Percentiles rank a stretch among this genome's conserved stretches.
These are phyloP conservation scores for Arothron firmamentum DNA, from an alignment of 2,113 vertebrate species.

Conservation along the genomic window DNA sequence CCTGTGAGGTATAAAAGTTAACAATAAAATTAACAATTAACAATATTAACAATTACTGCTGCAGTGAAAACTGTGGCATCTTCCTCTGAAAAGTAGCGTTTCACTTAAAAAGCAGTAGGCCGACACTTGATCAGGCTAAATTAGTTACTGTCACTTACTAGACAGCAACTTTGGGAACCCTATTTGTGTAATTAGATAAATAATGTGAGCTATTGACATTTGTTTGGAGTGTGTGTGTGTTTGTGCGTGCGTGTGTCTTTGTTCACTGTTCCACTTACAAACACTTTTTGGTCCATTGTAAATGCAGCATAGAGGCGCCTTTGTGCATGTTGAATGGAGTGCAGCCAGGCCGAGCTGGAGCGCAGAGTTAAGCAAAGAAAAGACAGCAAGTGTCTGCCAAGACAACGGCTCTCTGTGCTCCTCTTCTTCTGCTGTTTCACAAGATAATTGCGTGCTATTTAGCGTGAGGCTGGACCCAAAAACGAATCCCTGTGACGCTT, in stretches of 20 bases:
- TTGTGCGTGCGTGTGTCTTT: constrained; percentile 32
- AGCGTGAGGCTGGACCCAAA: background rate
- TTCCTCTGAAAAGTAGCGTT: too few species aligned
- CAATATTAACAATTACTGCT: too few species aligned
- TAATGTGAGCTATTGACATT: constrained; percentile 23
- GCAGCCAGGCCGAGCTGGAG: constrained; percentile 2
- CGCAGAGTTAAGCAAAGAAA: constrained; percentile 15
- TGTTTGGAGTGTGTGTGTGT: constrained; percentile 17
- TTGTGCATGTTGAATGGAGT: constrained; percentile 40
- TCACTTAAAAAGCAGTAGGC: too few species aligned
- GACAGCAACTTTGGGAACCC: constrained; percentile 7
- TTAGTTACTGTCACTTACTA: background rate
- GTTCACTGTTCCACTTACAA: constrained; percentile 40
- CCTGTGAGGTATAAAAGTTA: too few species aligned
- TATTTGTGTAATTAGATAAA: constrained; percentile 20
- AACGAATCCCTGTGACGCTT: background rate
- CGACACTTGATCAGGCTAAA: too few species aligned
- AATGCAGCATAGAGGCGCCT: constrained; percentile 19
- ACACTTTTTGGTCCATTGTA: constrained; percentile 39
- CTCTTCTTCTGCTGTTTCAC: constrained; percentile 19
- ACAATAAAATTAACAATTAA: too few species aligned
- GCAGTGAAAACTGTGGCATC: too few species aligned
- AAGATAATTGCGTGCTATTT: background rate
- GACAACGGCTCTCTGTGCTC: constrained; percentile 20
- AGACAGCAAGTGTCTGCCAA: constrained; percentile 11